Percentiles rank a stretch among this genome's conserved stretches.
These are phyloP conservation scores for Zoanthus sociatus DNA, from an alignment of 92 coral and sea anemone genomes.

Conservation along the genomic window DNA sequence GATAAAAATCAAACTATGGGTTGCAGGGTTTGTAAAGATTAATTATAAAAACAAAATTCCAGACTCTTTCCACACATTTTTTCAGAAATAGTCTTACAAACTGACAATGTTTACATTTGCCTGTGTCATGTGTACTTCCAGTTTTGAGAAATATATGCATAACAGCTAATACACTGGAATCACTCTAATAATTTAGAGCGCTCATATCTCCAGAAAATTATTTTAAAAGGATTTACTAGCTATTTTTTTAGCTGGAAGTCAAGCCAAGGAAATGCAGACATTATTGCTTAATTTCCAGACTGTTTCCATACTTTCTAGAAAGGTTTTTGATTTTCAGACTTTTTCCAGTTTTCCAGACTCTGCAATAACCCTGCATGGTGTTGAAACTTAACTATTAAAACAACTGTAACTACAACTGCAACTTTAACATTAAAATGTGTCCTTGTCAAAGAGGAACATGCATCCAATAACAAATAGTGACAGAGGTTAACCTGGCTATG, in stretches of 20 bases:
- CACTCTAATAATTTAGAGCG: neutral
- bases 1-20: conserved; percentile 25
- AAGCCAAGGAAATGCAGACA: no score
- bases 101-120: conserved; percentile 6
- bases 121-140: conserved; percentile 7
- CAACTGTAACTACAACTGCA: conserved; percentile 20
- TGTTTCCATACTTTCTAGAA: conserved; percentile 16
- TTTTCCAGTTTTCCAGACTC: conserved; percentile 2
- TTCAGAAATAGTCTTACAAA: conserved; percentile 1
- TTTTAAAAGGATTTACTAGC: neutral
- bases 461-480: conserved; percentile 18
- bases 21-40: neutral
- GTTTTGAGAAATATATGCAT: conserved; percentile 11
- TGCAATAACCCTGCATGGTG: neutral
- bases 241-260: neutral
- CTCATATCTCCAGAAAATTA: neutral
- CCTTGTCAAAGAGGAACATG: conserved; percentile 28
- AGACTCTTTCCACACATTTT: neutral
- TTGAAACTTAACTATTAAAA: conserved; percentile 7
- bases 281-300: neutral
- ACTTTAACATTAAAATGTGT: neutral
- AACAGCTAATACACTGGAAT: conserved; percentile 9
- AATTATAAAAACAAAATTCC: neutral
- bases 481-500: neutral
- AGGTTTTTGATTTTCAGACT: neutral